These are phyloP conservation scores for Phacellophora camtschatica DNA, from an alignment of 30 jellyfish, hydroid and myxozoan genomes.

Conservation along the genomic window DNA sequence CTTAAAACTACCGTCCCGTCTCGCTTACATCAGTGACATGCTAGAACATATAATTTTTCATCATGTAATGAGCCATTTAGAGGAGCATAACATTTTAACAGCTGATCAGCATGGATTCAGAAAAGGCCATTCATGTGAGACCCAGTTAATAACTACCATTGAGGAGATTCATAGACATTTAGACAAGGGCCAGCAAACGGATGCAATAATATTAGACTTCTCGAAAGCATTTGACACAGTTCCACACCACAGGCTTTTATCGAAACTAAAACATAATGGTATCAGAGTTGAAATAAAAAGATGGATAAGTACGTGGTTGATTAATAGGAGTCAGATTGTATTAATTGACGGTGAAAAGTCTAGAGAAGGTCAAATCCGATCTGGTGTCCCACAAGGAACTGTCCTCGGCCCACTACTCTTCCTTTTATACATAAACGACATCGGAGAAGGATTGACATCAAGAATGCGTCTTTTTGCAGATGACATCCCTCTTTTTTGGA, in stretches of 20 bases:
- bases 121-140: neutral
- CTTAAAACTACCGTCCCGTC: neutral
- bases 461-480: neutral
- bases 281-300: neutral
- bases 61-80: neutral
- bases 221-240: constrained; percentile 22
- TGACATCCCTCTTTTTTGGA: neutral
- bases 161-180: neutral
- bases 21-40: neutral
- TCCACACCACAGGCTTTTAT: constrained; percentile 8
- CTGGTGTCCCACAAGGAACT: neutral
- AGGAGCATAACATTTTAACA: neutral
- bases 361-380: neutral
- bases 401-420: neutral
- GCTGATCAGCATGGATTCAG: neutral
- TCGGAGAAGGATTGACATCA: too few species aligned
- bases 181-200: neutral
- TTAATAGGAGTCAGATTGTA: constrained; percentile 11
- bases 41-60: neutral
- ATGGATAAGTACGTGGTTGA: neutral
- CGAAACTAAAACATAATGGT: constrained; percentile 7
- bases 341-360: constrained; percentile 7
- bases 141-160: neutral
- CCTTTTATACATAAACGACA: neutral
- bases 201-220: neutral